Percentiles rank a stretch among this genome's conserved stretches.
Evolutionary conservation across 2,113 vertebrate genomes (phyloP).

Genomic region (human): DNA sequence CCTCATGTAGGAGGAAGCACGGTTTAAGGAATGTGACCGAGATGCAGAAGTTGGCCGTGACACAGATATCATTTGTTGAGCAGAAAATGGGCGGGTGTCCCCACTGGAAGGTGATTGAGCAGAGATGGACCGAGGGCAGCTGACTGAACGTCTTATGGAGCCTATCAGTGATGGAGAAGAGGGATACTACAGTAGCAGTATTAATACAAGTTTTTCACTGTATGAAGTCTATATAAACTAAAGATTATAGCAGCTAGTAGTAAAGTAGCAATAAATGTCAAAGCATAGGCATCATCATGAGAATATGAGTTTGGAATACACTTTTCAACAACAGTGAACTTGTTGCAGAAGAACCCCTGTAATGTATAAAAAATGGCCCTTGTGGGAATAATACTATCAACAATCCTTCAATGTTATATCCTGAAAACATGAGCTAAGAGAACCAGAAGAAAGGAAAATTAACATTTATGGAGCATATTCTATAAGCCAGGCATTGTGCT

Average conservation of each 20-base stretch:
- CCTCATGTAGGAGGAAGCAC: constrained; percentile 87
- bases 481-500: neutral
- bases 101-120: constrained; percentile 85
- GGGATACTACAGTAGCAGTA: constrained; percentile 79
- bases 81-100: constrained; percentile 86
- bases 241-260: constrained; percentile 34
- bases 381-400: neutral
- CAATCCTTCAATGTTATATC: neutral
- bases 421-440: neutral
- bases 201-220: constrained; percentile 87
- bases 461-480: neutral
- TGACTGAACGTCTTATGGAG: constrained; percentile 95
- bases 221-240: constrained; percentile 82
- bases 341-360: neutral
- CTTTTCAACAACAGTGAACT: neutral
- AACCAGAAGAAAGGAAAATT: constrained; percentile 4
- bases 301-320: neutral
- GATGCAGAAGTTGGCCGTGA: constrained; percentile 85
- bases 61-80: constrained; percentile 84
- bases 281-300: neutral
- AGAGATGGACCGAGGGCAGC: constrained; percentile 96
- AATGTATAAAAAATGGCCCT: neutral
- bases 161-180: constrained; percentile 83
- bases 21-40: constrained; percentile 90
- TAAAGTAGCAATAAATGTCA: neutral